Percentiles rank a stretch among this genome's conserved stretches.
These are phyloP conservation scores for Micoletzkya japonica DNA, from an alignment of 2,888 invertebrate genomes.

Conservation along the genomic window DNA sequence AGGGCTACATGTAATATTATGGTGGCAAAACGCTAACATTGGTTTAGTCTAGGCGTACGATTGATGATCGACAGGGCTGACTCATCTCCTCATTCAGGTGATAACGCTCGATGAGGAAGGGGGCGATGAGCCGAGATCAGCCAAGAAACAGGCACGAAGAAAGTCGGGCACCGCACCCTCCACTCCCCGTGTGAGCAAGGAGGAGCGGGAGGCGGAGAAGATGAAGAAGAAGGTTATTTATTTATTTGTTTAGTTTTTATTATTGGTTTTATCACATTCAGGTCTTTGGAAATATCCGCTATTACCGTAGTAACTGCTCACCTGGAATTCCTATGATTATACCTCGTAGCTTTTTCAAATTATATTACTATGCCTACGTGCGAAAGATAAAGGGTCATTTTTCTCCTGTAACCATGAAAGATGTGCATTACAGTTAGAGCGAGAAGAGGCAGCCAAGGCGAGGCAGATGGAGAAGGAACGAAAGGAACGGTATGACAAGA, in stretches of 20 bases:
- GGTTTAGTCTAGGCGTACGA: background rate
- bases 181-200: slow-evolving; percentile 17
- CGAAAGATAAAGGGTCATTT: background rate
- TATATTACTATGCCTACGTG: background rate
- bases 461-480: slow-evolving; percentile 43
- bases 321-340: too few species aligned
- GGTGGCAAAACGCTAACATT: background rate
- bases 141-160: background rate
- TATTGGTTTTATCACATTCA: background rate
- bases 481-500: slow-evolving; percentile 28
- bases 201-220: slow-evolving; percentile 17
- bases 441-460: slow-evolving; percentile 40
- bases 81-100: too few species aligned
- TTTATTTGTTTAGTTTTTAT: background rate
- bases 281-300: background rate
- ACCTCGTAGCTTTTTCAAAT: too few species aligned
- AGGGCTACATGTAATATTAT: background rate
- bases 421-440: slow-evolving; percentile 30
- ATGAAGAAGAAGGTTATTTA: slow-evolving; percentile 12
- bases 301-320: too few species aligned
- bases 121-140: background rate
- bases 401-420: background rate
- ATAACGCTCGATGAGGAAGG: background rate
- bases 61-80: too few species aligned
- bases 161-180: background rate